Conservation (phyloP, 2,113 vertebrate genomes). For the Eulacestoma nigropectus region DNA sequence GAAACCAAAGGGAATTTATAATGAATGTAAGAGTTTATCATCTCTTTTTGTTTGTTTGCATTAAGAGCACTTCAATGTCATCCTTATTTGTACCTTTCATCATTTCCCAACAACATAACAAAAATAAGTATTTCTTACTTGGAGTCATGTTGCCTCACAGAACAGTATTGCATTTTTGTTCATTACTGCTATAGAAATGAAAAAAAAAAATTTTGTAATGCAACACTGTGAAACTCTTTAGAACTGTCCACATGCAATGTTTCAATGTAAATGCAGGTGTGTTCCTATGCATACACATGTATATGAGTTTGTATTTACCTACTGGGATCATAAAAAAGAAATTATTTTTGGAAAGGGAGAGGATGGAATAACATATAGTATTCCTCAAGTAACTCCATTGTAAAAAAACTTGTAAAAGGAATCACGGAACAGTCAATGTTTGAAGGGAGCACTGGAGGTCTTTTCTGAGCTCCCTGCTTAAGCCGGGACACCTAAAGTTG, state of each 20-base stretch:
- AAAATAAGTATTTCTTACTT: neutral
- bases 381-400: neutral
- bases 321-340: neutral
- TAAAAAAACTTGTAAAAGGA: neutral
- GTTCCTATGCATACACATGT: neutral
- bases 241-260: neutral
- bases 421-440: neutral
- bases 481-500: neutral
- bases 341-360: neutral
- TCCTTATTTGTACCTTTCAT: neutral
- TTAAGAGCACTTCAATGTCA: neutral
- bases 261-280: neutral
- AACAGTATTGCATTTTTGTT: neutral
- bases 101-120: neutral
- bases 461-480: neutral
- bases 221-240: neutral
- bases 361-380: neutral
- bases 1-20: neutral
- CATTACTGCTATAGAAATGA: neutral
- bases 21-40: neutral
- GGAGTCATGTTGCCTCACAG: neutral
- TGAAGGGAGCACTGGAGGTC: neutral
- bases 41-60: neutral
- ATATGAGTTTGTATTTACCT: neutral
- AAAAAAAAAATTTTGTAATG: neutral